A percentile compares a stretch with the other conserved stretches of the same genome.
These are phyloP conservation scores for Archocentrus centrarchus DNA, from an alignment of 2,113 vertebrate genomes.

Conservation along the genomic window DNA sequence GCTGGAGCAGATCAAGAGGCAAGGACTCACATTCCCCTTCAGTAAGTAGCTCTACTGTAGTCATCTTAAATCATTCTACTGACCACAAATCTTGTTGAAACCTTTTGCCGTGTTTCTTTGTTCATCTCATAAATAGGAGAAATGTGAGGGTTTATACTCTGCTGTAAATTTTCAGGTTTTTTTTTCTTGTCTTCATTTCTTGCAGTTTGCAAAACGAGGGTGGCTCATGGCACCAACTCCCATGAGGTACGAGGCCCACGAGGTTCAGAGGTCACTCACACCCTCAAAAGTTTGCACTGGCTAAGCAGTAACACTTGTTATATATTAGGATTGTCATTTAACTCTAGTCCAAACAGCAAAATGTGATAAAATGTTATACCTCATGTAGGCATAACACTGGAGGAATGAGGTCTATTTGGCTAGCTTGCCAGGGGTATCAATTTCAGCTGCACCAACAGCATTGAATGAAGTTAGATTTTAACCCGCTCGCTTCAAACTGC, in stretches of 20 bases:
- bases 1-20: slow-evolving; percentile 89
- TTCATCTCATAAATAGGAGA: not conserved
- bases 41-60: slow-evolving; percentile 81
- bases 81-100: not conserved
- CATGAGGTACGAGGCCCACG: slow-evolving; percentile 89
- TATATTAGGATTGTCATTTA: slow-evolving; percentile 41
- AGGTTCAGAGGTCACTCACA: slow-evolving; percentile 44
- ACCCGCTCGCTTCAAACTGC: not conserved
- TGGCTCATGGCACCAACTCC: slow-evolving; percentile 98
- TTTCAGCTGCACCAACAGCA: not conserved
- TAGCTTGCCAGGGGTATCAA: not conserved
- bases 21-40: slow-evolving; percentile 96
- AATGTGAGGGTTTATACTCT: not conserved
- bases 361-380: slow-evolving; percentile 31
- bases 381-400: not conserved
- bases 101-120: not conserved
- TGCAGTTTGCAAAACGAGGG: slow-evolving; percentile 98
- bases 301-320: slow-evolving; percentile 30
- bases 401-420: not conserved
- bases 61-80: not conserved
- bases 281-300: slow-evolving; percentile 32
- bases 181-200: slow-evolving; percentile 56
- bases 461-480: slow-evolving; percentile 7
- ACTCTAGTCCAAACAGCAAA: slow-evolving; percentile 47
- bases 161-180: not conserved